Percentiles rank a stretch among this genome's conserved stretches.
Evolutionary conservation across 2,888 invertebrate genomes (phyloP).

Genomic region (Margaritifera margaritifera): DNA sequence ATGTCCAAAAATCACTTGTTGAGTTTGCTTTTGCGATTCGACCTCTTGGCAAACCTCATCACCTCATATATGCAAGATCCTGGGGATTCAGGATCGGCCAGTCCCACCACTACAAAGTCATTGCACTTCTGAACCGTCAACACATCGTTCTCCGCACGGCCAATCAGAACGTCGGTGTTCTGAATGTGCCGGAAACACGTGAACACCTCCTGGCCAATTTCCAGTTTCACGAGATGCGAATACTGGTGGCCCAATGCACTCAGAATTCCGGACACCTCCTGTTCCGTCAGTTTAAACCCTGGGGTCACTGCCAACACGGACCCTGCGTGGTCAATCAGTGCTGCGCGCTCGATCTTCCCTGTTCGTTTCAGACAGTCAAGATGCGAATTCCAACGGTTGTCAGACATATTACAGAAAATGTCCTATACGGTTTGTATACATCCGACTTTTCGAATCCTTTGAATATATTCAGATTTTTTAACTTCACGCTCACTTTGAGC

Average conservation of each 20-base stretch:
- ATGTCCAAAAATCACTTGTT: no score
- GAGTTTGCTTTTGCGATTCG: no score
- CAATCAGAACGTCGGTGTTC: conserved; percentile 40
- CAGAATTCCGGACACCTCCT: conserved; percentile 19
- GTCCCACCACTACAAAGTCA: conserved; percentile 41
- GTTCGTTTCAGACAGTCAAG: not conserved
- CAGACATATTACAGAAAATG: no score
- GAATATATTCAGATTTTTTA: no score
- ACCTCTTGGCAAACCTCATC: conserved; percentile 38
- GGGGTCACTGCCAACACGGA: conserved; percentile 23
- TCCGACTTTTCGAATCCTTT: no score
- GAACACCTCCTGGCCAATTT: conserved; percentile 30
- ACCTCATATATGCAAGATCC: conserved; percentile 58
- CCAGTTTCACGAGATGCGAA: conserved; percentile 31
- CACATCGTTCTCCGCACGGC: conserved; percentile 43
- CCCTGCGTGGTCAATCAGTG: conserved; percentile 30
- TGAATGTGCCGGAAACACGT: conserved; percentile 44
- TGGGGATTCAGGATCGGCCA: conserved; percentile 44
- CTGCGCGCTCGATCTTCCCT: conserved; percentile 38
- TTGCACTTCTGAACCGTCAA: conserved; percentile 39
- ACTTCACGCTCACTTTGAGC: no score
- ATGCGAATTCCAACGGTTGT: no score
- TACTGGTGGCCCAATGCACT: conserved; percentile 26
- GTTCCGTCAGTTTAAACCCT: conserved; percentile 21
- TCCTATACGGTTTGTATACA: no score